phyloP scores from a whole-genome alignment of 2,888 invertebrate species.

The Megaustenia siamemsis region DNA sequence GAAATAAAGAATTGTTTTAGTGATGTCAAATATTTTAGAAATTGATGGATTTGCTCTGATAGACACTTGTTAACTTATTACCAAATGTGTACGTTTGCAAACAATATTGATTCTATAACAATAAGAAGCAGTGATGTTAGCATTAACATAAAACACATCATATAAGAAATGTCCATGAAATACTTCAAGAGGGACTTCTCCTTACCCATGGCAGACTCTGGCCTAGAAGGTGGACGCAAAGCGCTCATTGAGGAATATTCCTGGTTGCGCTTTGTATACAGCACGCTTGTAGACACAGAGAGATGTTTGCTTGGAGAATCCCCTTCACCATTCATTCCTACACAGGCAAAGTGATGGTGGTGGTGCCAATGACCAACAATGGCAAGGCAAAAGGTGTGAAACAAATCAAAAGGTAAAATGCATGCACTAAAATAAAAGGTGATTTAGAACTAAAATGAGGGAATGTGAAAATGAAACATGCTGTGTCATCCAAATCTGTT shows the following conservation, averaged over 20 bases:
- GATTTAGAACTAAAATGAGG: constrained; percentile 14
- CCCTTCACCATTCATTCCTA: constrained; percentile 63
- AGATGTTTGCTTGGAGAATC: constrained; percentile 72
- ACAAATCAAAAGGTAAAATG: constrained; percentile 40
- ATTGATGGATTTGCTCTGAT: constrained; percentile 3
- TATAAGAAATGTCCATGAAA: too few species aligned
- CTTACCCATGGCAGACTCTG: constrained; percentile 75
- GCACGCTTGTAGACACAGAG: constrained; percentile 73
- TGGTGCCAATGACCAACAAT: background rate
- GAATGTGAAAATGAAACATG: constrained; percentile 6
- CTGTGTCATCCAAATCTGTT: constrained; percentile 3
- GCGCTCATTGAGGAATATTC: constrained; percentile 70
- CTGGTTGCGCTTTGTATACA: constrained; percentile 72
- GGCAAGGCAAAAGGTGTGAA: background rate
- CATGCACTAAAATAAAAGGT: constrained; percentile 58
- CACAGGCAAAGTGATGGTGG: constrained; percentile 11
- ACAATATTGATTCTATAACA: background rate
- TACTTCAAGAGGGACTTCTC: background rate
- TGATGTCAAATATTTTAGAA: too few species aligned
- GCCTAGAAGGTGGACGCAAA: constrained; percentile 64
- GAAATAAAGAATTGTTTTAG: too few species aligned
- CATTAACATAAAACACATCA: too few species aligned
- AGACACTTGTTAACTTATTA: background rate
- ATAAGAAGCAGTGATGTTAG: background rate
- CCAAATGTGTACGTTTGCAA: background rate